These are phyloP conservation scores for Dallia pectoralis DNA, from an alignment of 2,797 vertebrate species.

Conservation along the genomic window DNA sequence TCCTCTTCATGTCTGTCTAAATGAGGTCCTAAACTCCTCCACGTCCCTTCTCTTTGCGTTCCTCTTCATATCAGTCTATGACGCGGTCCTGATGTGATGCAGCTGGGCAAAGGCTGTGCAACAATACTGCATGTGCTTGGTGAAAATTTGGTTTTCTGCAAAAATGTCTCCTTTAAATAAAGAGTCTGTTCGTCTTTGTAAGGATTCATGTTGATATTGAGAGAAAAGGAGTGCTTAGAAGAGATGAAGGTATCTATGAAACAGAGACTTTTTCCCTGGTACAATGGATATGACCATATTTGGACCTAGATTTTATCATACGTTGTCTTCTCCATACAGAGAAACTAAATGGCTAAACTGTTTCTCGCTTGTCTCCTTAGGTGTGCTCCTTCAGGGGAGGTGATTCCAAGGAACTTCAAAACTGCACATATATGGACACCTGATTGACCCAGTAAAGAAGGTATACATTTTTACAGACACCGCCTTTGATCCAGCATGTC, in stretches of 20 bases:
- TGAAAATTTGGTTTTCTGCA: too few species aligned
- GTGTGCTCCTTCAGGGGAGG: neutral
- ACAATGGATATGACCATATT: too few species aligned
- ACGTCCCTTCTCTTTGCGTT: too few species aligned
- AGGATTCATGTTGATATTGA: neutral
- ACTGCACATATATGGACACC: neutral
- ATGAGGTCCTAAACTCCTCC: too few species aligned
- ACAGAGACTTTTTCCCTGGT: neutral
- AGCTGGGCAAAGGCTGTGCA: too few species aligned
- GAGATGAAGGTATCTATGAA: neutral
- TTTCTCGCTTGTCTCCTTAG: neutral
- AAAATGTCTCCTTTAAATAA: neutral
- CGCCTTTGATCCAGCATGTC: neutral
- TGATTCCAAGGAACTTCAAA: neutral
- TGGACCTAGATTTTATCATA: too few species aligned
- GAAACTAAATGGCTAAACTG: neutral
- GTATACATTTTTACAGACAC: neutral
- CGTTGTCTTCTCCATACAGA: too few species aligned
- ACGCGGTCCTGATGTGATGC: too few species aligned
- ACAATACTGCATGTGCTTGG: too few species aligned
- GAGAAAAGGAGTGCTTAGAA: neutral
- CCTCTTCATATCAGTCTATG: too few species aligned
- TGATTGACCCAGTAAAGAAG: conserved; percentile 4
- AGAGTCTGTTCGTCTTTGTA: neutral
- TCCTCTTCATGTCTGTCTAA: too few species aligned